These are phyloP conservation scores for Aselliscus stoliczkanus DNA, from an alignment of 2,797 vertebrate species.

Conservation along the genomic window DNA sequence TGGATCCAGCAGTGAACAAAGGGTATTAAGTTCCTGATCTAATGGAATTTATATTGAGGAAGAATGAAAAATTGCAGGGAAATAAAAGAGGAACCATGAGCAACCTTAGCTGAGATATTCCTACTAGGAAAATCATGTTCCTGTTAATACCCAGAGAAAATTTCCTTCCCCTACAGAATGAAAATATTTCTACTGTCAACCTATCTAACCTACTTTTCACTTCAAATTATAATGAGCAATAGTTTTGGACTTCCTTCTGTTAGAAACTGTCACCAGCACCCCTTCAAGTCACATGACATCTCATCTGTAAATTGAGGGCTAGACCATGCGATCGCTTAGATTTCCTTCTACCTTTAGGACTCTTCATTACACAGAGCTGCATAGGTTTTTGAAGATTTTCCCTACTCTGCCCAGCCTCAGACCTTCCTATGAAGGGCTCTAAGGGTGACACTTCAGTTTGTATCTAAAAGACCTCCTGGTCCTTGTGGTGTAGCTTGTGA, in stretches of 20 bases:
- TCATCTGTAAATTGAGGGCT: background rate
- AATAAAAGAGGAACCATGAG: background rate
- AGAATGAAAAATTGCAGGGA: background rate
- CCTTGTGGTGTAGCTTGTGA: background rate
- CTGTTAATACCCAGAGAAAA: background rate
- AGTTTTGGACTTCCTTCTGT: background rate
- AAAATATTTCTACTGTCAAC: background rate
- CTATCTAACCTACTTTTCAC: background rate
- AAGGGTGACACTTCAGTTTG: background rate
- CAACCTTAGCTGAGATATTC: background rate
- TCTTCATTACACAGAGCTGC: background rate
- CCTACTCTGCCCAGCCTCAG: background rate
- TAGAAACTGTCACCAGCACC: background rate
- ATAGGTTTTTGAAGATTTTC: background rate
- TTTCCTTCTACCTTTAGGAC: background rate
- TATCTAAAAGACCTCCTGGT: background rate
- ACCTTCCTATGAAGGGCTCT: background rate
- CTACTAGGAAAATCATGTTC: background rate
- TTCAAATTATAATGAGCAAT: background rate
- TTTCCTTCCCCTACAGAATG: background rate
- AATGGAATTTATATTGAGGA: background rate
- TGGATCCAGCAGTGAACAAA: background rate
- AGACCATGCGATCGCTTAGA: background rate
- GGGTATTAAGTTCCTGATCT: background rate
- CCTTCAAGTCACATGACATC: background rate